These are phyloP conservation scores for Samia ricini DNA, from an alignment of 1,140 invertebrate genomes.

Conservation along the genomic window DNA sequence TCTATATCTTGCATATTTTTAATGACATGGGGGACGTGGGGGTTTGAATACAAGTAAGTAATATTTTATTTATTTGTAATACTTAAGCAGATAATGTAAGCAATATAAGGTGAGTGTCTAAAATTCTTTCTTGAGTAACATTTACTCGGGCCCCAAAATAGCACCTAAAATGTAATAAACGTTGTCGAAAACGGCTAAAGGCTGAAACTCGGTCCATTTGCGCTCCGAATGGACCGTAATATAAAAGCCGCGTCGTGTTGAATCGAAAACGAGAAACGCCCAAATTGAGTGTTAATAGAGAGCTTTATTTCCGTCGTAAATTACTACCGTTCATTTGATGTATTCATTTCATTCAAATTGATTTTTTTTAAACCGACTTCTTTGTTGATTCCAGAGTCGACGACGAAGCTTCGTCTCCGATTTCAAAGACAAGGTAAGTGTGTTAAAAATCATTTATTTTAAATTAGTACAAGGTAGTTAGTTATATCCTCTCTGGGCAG, in stretches of 20 bases:
- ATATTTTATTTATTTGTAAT: too few relatives aligned
- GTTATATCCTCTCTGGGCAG: too few relatives aligned
- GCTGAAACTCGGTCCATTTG: neutral
- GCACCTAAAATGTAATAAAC: neutral
- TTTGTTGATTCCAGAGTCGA: constrained; percentile 57
- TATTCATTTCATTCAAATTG: neutral
- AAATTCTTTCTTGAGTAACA: too few relatives aligned
- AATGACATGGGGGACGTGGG: too few relatives aligned
- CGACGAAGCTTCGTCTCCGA: constrained; percentile 59
- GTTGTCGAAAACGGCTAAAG: neutral
- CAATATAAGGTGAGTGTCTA: too few relatives aligned
- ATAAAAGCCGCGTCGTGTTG: neutral
- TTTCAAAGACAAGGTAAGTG: constrained; percentile 54
- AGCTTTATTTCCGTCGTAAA: neutral
- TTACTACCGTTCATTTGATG: neutral
- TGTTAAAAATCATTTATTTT: too few relatives aligned
- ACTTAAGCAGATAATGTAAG: too few relatives aligned
- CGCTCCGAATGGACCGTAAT: neutral
- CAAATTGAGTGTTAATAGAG: neutral
- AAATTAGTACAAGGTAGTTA: too few relatives aligned
- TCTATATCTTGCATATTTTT: too few relatives aligned
- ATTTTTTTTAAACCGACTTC: neutral
- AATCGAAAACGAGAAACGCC: neutral
- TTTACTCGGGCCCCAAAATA: too few relatives aligned
- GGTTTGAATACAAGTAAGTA: too few relatives aligned